phyloP scores from a whole-genome alignment of 1,140 invertebrate species.

The Orchesella cincta region DNA sequence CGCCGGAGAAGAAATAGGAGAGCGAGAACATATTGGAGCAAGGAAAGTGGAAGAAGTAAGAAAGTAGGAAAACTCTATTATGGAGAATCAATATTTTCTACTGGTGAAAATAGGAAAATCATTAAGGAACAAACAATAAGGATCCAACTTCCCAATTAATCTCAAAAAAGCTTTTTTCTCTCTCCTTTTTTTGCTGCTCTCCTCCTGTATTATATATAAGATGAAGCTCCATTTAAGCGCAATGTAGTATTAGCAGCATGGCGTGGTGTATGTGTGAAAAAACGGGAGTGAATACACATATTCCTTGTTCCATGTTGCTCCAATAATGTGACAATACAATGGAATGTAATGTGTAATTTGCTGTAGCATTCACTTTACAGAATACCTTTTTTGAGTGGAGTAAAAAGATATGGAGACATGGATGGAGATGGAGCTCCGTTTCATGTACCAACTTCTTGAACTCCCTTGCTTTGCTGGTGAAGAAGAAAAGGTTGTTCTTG shows the following conservation, averaged over 20 bases:
- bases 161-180: constrained; percentile 34
- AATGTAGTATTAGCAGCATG: too few relatives aligned
- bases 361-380: not conserved
- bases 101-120: constrained; percentile 40
- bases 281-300: too few relatives aligned
- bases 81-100: constrained; percentile 30
- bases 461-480: too few relatives aligned
- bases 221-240: not conserved
- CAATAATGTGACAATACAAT: not conserved
- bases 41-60: not conserved
- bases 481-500: too few relatives aligned
- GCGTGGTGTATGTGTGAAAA: too few relatives aligned
- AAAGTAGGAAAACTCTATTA: constrained; percentile 35
- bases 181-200: not conserved
- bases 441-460: too few relatives aligned
- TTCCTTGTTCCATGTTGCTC: too few relatives aligned
- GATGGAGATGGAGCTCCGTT: too few relatives aligned
- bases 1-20: constrained; percentile 1
- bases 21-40: constrained; percentile 15
- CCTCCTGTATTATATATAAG: constrained; percentile 6
- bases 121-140: constrained; percentile 41
- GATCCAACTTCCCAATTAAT: constrained; percentile 43
- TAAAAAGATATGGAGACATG: too few relatives aligned
- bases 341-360: not conserved
- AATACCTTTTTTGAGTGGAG: too few relatives aligned